These are phyloP conservation scores for Machimus rusticus DNA, from an alignment of 2,888 invertebrate species.

Conservation along the genomic window DNA sequence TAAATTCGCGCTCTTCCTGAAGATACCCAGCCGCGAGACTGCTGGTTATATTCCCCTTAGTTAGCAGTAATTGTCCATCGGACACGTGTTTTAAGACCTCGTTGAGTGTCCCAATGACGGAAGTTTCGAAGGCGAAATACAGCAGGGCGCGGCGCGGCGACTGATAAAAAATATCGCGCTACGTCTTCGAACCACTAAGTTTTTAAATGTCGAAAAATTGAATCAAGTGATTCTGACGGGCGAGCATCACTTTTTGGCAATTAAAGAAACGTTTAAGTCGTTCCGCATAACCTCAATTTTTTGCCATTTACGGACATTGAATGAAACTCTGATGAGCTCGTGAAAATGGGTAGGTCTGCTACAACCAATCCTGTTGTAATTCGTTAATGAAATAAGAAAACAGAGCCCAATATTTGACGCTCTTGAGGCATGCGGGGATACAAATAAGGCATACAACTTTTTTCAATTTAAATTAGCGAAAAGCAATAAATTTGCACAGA, in stretches of 20 bases:
- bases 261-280: background rate
- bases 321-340: background rate
- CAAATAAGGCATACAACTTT: background rate
- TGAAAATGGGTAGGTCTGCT: background rate
- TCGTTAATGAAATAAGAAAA: background rate
- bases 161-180: background rate
- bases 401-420: background rate
- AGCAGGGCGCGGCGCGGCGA: background rate
- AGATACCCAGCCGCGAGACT: conserved; percentile 11
- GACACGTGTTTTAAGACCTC: conserved; percentile 31
- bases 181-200: background rate
- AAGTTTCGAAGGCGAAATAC: background rate
- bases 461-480: background rate
- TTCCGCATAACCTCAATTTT: background rate
- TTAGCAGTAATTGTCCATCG: conserved; percentile 33
- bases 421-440: background rate
- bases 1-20: background rate
- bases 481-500: background rate
- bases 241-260: background rate
- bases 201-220: background rate
- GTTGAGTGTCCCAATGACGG: conserved; percentile 12
- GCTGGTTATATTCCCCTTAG: conserved; percentile 24
- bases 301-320: background rate
- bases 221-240: background rate
- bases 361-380: background rate